Conservation (phyloP, 2,113 vertebrate species). For the Campylorhamphus procurvoides region DNA sequence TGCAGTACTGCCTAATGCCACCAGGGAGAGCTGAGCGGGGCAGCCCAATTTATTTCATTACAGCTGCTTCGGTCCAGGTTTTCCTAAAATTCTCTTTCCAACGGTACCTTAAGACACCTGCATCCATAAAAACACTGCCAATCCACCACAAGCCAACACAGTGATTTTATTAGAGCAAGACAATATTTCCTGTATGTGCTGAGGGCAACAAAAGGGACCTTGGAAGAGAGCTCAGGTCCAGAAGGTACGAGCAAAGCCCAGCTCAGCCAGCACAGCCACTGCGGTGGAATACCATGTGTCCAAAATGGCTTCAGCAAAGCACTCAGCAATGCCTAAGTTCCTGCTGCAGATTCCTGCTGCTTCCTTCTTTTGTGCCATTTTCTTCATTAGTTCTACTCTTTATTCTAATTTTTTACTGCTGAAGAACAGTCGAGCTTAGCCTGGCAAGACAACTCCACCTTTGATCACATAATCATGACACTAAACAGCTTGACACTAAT, state of each 20-base stretch:
- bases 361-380: background rate
- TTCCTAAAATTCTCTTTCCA: background rate
- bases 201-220: background rate
- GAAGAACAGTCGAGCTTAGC: background rate
- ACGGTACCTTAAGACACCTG: background rate
- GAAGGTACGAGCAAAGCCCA: background rate
- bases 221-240: background rate
- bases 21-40: background rate
- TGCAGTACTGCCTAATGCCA: background rate
- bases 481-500: background rate
- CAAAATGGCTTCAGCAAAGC: background rate
- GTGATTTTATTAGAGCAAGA: background rate
- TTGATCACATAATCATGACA: background rate
- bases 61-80: rapidly evolving
- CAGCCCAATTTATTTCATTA: background rate
- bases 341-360: background rate
- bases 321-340: background rate
- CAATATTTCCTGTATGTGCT: rapidly evolving
- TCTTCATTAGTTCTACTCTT: background rate
- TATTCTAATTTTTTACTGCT: background rate
- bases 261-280: background rate
- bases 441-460: slow-evolving; percentile 1
- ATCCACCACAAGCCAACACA: background rate
- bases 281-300: background rate
- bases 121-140: background rate